Conservation (phyloP, 2,113 vertebrate genomes). For the Neotoma lepida region DNA sequence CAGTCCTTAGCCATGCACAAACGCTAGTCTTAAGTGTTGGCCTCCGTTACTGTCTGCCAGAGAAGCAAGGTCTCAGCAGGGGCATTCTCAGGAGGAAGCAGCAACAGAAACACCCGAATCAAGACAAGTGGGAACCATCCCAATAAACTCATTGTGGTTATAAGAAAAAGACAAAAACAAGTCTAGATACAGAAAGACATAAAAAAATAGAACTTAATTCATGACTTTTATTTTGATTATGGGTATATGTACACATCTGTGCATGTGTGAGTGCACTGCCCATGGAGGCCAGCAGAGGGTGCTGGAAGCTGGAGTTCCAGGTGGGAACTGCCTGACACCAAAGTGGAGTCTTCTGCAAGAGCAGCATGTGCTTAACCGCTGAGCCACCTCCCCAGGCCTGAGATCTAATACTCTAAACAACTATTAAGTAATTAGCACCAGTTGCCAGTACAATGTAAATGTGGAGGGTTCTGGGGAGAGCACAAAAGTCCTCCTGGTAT, state of each 20-base stretch:
- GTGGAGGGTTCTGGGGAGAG: neutral
- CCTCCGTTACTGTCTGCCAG: neutral
- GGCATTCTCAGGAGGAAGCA: neutral
- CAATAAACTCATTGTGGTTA: neutral
- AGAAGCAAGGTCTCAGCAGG: neutral
- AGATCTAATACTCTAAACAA: neutral
- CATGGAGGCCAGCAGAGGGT: neutral
- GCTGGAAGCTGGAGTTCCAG: neutral
- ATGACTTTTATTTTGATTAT: constrained; percentile 3
- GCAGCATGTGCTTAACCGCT: neutral
- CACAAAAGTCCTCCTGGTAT: neutral
- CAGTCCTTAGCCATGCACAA: neutral
- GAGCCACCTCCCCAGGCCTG: neutral
- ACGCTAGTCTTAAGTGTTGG: neutral
- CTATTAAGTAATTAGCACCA: neutral
- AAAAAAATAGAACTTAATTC: neutral
- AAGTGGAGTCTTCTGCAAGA: neutral
- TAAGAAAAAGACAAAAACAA: neutral
- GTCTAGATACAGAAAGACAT: neutral
- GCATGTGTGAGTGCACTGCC: neutral
- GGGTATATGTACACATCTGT: neutral
- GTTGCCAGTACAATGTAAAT: neutral
- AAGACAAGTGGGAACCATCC: neutral
- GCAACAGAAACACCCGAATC: neutral
- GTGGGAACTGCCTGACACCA: neutral